phyloP scores from a whole-genome alignment of 2,888 invertebrate species.

The Cyclophora albipunctata region DNA sequence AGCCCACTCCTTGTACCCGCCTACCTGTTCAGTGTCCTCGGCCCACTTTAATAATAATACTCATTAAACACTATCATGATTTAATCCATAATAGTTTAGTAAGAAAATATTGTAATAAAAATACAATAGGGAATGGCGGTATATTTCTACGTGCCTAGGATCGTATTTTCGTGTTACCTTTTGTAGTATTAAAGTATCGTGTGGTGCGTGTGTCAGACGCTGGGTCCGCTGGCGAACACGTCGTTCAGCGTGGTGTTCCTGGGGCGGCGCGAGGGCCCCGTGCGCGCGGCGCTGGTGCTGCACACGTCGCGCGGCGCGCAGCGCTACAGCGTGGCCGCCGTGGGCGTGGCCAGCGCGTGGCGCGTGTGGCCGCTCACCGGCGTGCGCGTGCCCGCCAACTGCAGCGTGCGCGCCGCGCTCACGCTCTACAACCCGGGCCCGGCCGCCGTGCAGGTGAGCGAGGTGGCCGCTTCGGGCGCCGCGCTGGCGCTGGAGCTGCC shows the following conservation, averaged over 20 bases:
- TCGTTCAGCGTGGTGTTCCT: slow-evolving; percentile 97
- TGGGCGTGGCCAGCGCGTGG: slow-evolving; percentile 93
- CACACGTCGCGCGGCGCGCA: slow-evolving; percentile 91
- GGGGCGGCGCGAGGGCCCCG: slow-evolving; percentile 91
- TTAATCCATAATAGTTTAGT: no score
- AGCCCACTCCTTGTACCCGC: no score
- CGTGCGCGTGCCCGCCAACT: slow-evolving; percentile 92
- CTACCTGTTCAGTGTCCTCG: no score
- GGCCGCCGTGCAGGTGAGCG: slow-evolving; percentile 87
- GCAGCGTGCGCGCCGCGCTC: slow-evolving; percentile 90
- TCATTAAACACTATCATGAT: no score
- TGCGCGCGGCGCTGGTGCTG: slow-evolving; percentile 91
- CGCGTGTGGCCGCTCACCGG: slow-evolving; percentile 92
- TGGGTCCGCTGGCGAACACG: slow-evolving; percentile 93
- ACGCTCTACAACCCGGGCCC: slow-evolving; percentile 96
- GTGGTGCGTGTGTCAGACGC: slow-evolving; percentile 75
- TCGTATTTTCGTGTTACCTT: no score
- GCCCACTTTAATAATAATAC: no score
- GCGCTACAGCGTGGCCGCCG: slow-evolving; percentile 81
- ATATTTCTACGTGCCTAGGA: no score
- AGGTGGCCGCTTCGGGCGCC: slow-evolving; percentile 91
- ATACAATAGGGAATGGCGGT: no score
- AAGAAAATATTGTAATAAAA: no score
- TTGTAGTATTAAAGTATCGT: neutral
- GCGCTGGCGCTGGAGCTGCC: slow-evolving; percentile 95